Evolutionary conservation across 2,113 vertebrate genomes (phyloP).

Genomic region (Cheirogaleus medius): DNA sequence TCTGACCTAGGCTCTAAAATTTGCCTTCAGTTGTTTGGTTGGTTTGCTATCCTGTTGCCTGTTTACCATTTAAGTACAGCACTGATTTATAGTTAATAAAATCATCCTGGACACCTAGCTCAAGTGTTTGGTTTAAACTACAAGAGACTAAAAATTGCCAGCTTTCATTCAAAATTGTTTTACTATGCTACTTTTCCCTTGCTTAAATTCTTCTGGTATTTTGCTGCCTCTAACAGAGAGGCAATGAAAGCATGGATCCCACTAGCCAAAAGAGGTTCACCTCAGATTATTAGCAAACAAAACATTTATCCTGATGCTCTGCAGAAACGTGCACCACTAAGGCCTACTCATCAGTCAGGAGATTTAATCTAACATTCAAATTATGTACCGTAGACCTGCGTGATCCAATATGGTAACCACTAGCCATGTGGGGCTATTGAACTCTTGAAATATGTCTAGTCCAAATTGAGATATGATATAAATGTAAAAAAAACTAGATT

Average conservation of each 20-base stretch:
- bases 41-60: not conserved
- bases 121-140: not conserved
- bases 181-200: not conserved
- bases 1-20: not conserved
- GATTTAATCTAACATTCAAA: not conserved
- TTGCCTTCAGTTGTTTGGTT: not conserved
- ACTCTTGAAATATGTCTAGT: not conserved
- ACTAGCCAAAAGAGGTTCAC: not conserved
- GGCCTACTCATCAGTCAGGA: not conserved
- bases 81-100: not conserved
- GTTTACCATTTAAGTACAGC: not conserved
- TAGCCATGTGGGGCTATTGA: not conserved
- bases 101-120: not conserved
- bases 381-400: not conserved
- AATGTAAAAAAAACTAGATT: not conserved
- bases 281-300: not conserved
- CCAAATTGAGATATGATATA: not conserved
- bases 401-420: not conserved
- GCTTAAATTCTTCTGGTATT: not conserved
- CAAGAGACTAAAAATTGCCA: not conserved
- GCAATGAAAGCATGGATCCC: not conserved
- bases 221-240: not conserved
- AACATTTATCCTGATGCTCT: not conserved
- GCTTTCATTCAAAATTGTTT: not conserved
- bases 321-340: not conserved